These are phyloP conservation scores for Anabas testudineus DNA, from an alignment of 2,797 vertebrate genomes.

Conservation along the genomic window DNA sequence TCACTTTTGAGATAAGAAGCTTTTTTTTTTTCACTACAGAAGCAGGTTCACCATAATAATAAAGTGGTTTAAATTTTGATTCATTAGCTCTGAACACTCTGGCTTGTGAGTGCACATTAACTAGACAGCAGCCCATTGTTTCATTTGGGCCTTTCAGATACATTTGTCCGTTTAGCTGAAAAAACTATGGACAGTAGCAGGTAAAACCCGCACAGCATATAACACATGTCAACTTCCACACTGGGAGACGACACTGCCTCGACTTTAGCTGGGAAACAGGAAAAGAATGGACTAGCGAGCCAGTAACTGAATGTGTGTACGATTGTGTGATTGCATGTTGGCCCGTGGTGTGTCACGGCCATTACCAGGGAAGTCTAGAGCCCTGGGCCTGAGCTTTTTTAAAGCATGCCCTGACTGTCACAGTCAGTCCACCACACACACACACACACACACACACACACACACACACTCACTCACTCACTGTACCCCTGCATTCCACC, in stretches of 20 bases:
- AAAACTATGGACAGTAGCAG: too few species aligned
- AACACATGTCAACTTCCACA: not conserved
- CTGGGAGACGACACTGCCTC: not conserved
- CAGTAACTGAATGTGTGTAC: constrained; percentile 23
- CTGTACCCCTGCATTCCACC: constrained; percentile 23
- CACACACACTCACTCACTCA: constrained; percentile 12
- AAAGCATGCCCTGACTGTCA: constrained; percentile 64
- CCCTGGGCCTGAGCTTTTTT: constrained; percentile 63
- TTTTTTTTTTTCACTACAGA: too few species aligned
- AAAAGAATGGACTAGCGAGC: constrained; percentile 7
- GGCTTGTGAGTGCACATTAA: not conserved
- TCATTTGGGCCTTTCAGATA: constrained; percentile 12
- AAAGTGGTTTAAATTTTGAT: not conserved
- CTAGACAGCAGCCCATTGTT: constrained; percentile 4
- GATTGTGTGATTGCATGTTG: constrained; percentile 26
- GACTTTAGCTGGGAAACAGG: constrained; percentile 16
- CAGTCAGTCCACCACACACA: constrained; percentile 42
- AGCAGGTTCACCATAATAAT: not conserved
- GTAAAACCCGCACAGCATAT: too few species aligned
- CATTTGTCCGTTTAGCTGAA: constrained; percentile 4
- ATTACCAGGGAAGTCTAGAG: constrained; percentile 52
- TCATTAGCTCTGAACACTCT: not conserved
- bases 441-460: constrained; percentile 17
- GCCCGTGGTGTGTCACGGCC: constrained; percentile 54
- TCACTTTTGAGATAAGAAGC: too few species aligned